Evolutionary conservation across 2,888 invertebrate genomes (phyloP), one percentile per base, ranked within the genome.

Genomic region (Alloscopus bannaensis): DNA sequence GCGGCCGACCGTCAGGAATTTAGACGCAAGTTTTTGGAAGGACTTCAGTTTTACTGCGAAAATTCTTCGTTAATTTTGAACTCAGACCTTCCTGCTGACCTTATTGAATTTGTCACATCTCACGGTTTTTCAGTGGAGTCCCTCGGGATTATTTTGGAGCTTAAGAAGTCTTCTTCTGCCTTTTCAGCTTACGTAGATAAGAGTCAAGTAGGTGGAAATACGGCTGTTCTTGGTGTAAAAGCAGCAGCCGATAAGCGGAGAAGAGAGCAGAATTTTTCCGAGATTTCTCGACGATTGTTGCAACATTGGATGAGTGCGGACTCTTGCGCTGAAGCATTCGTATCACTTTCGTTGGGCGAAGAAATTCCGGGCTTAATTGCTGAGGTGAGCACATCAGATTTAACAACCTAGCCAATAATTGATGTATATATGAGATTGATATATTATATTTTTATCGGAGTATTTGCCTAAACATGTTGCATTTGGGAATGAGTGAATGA

Each of bases 281-380:
- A 78, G 13, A 68, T 81, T 45, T 73, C 82, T 11, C 81, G 83
- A 55, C 65, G 71, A 18, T 57, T 85, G 2, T 29, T 82, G 22
- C 81, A 83, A 11, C 73, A 75, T 60, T 85, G 85, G 85, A 83
- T 85, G 78, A 80, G 64, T 31, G 73, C 81, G 8, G 79, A 82
- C 40, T 82, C 72, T 18, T 83, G 82, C 60, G 78, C 85, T 13
- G 83, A 85, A 73, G 82, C 83, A 1, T 80, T 85, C 16, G 83
- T 82, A 13, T 81, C 80, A 22, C 79, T 81, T 20, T 83, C 80
- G 4, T 65, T 84, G 57, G 79, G 81, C 2, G 81, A 83, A 60
- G 83, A 83, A 60, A 60, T 77, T 64, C 81, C 82, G 29, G 77
- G 72, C 2, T 31, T 71, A 31, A 71, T 80, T 55, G 77, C 84